phyloP scores from a whole-genome alignment of 2,797 vertebrate genomes.

The Chlorospingus flavigularis region DNA sequence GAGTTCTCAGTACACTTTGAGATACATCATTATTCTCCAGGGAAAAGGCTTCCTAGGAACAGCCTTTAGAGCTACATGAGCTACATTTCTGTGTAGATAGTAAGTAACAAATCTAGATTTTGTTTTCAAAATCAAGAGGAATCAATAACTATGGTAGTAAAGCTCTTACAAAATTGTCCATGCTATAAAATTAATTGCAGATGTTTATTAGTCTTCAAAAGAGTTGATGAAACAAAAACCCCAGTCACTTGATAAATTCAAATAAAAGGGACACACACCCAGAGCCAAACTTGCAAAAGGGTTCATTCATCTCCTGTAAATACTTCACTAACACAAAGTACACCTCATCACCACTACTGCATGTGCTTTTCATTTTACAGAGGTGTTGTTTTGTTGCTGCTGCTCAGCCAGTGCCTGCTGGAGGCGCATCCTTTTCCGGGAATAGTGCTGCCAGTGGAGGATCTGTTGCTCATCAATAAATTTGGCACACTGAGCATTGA shows the following conservation, averaged over 20 bases:
- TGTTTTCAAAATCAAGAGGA: not conserved
- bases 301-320: not conserved
- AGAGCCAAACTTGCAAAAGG: not conserved
- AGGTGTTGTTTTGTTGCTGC: constrained; percentile 84
- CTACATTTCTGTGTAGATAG: not conserved
- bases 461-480: constrained; percentile 99
- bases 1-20: not conserved
- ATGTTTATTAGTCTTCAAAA: not conserved
- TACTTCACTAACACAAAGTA: not conserved
- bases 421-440: constrained; percentile 89
- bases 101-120: not conserved
- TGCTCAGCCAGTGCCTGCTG: constrained; percentile 95
- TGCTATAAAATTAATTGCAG: not conserved
- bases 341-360: not conserved
- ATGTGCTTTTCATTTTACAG: constrained; percentile 80
- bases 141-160: not conserved
- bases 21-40: not conserved
- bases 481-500: constrained; percentile 96
- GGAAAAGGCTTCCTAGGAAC: not conserved
- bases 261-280: not conserved
- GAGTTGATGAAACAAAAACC: not conserved
- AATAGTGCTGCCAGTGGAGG: constrained; percentile 98
- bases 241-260: not conserved
- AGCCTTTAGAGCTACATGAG: not conserved
- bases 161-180: not conserved